Evolutionary conservation across 2,888 invertebrate genomes (phyloP), one percentile per base, ranked within the genome.

Genomic region (Axea sp.): DNA sequence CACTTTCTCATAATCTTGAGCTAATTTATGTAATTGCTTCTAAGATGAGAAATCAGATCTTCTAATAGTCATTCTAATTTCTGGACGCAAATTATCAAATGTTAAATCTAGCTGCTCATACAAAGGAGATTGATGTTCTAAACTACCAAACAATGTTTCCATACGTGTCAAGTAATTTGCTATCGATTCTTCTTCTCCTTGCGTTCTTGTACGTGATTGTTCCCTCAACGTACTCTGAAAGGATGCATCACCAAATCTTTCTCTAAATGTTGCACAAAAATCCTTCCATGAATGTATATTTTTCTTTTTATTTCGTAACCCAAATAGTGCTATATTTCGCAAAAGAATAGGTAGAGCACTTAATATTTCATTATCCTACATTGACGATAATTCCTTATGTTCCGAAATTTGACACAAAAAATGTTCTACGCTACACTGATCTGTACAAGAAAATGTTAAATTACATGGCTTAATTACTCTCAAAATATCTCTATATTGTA

Each of bases 101-200:
- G 39, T 31, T n/a, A 47, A 9, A 33, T 71, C 60, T 1, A 71
- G 28, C 35, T 71, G 69, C n/a, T 55, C 47, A 3, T 2, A 0
- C 1, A 60, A 17, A 0, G 43, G 28, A 3, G 5, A 6, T 1
- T 47, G 37, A 1, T 28, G 5, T 6, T 53, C 12, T 0, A 62
- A 51, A 31, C 31, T 53, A 0, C 4, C 1, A n/a, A 35, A 69
- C 3, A 62, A 12, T 2, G 26, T 41, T 6, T 55, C 33, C 0
- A 55, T 8, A 11, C 49, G 57, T 0, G 24, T 41, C 1, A 71
- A n/a, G 15, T 41, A 55, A 31, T 62, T n/a, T 0, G 39, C 17
- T 0, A 49, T 45, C 0, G 22, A 14, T 15, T 71, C 62, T 7
- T 55, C 53, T 5, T 53, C 39, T 1, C 55, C 55, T 30, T 71